Conservation (phyloP, 1,140 invertebrate genomes). For the Lasioglossum baleicum region DNA sequence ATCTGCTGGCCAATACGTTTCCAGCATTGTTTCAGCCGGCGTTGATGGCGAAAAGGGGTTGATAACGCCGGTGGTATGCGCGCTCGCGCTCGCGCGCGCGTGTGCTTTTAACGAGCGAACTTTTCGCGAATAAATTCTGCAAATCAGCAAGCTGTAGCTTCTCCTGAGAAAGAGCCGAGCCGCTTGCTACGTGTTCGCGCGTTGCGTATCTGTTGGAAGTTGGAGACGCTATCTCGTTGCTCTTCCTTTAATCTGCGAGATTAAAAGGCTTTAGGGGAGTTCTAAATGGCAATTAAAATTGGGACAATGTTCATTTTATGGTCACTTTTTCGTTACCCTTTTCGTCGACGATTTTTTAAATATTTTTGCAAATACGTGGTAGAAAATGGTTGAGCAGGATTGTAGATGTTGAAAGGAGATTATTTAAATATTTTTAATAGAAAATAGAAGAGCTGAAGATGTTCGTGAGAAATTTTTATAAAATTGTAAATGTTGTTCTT, state of each 20-base stretch:
- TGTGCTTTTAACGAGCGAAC: conserved; percentile 63
- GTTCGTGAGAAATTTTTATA: no score
- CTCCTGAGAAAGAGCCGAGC: conserved; percentile 33
- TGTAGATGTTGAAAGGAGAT: no score
- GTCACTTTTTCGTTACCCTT: no score
- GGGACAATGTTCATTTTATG: not conserved
- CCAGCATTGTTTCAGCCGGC: conserved; percentile 37
- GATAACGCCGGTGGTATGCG: not conserved
- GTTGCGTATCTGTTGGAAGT: not conserved
- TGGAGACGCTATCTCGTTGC: not conserved
- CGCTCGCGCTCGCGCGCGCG: not conserved
- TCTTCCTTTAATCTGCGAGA: not conserved
- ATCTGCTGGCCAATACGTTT: conserved; percentile 28
- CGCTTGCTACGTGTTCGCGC: conserved; percentile 7
- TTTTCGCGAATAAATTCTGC: conserved; percentile 64
- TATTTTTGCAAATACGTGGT: no score
- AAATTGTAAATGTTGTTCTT: no score
- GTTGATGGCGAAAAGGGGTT: not conserved
- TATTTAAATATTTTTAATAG: no score
- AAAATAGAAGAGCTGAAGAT: no score
- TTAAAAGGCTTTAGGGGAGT: not conserved
- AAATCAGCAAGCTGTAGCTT: conserved; percentile 47
- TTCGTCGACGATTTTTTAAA: no score
- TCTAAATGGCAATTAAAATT: not conserved
- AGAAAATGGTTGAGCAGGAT: no score